These are phyloP conservation scores for Shargacucullia verbasci DNA, from an alignment of 2,888 invertebrate genomes.

Conservation along the genomic window DNA sequence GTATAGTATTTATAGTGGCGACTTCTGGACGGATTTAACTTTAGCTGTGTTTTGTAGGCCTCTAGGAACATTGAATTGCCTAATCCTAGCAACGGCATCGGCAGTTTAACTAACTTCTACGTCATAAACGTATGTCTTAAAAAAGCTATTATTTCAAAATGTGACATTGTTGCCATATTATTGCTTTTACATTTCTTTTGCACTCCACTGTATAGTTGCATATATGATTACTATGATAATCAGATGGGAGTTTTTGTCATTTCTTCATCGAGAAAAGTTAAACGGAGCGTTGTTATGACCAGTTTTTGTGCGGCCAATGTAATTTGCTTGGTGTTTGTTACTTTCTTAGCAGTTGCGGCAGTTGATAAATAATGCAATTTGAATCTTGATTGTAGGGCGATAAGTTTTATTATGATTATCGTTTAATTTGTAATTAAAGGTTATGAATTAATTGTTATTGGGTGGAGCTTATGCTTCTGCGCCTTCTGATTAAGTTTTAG, in stretches of 20 bases:
- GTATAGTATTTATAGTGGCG: too few relatives aligned
- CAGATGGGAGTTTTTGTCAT: conserved; percentile 28
- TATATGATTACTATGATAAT: conserved; percentile 40
- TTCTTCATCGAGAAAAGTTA: conserved; percentile 36
- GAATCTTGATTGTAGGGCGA: conserved; percentile 6
- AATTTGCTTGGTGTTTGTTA: conserved; percentile 23
- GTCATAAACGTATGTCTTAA: too few relatives aligned
- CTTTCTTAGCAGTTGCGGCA: conserved; percentile 13
- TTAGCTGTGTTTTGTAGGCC: too few relatives aligned
- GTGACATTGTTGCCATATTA: not conserved
- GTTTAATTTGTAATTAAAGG: conserved; percentile 18
- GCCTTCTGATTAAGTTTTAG: not conserved
- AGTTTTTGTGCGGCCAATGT: conserved; percentile 28
- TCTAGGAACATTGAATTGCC: too few relatives aligned
- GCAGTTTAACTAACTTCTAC: too few relatives aligned
- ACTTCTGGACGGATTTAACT: too few relatives aligned
- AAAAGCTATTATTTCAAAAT: not conserved
- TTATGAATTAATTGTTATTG: conserved; percentile 8
- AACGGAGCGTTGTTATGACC: conserved; percentile 22
- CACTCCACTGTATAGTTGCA: conserved; percentile 15
- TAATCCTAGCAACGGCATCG: too few relatives aligned
- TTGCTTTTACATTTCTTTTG: not conserved
- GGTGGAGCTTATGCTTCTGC: conserved; percentile 2
- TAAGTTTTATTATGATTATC: conserved; percentile 13
- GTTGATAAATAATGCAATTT: conserved; percentile 28